Conservation (phyloP, 2,113 vertebrate species). For the human region DNA sequence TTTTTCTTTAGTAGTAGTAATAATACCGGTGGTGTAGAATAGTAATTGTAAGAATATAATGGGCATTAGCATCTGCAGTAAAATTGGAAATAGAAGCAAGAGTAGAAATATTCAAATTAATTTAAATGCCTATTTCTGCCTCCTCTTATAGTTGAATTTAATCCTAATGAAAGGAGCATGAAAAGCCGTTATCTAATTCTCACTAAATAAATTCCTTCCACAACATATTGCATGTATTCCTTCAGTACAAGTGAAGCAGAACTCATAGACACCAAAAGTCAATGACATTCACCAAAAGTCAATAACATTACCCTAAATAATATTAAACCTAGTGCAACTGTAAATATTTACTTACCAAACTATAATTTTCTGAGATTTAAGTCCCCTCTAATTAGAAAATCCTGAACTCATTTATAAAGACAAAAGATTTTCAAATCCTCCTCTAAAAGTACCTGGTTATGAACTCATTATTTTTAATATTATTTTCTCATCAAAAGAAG, state of each 20-base stretch:
- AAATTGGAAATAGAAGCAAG: not conserved
- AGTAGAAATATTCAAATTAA: not conserved
- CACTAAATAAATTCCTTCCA: not conserved
- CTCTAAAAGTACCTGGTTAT: not conserved
- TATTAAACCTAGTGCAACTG: not conserved
- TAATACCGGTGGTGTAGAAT: not conserved
- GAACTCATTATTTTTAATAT: not conserved
- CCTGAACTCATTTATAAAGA: not conserved
- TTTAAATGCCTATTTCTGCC: not conserved
- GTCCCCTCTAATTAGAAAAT: not conserved
- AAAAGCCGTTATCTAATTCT: not conserved
- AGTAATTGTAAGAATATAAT: not conserved
- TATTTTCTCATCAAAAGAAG: conserved; percentile 6
- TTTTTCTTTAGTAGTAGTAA: not conserved
- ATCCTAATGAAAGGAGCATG: not conserved
- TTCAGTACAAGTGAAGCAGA: not conserved
- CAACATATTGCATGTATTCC: not conserved
- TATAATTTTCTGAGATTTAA: not conserved
- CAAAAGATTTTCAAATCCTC: not conserved
- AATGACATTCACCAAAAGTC: not conserved
- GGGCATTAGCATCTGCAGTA: not conserved
- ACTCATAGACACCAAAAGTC: not conserved
- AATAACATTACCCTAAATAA: not conserved
- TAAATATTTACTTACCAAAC: not conserved
- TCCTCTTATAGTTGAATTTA: not conserved